Evolutionary conservation across 2,888 invertebrate genomes (phyloP), one percentile per base, ranked within the genome.

Genomic region (Nephrotoma appendiculata): DNA sequence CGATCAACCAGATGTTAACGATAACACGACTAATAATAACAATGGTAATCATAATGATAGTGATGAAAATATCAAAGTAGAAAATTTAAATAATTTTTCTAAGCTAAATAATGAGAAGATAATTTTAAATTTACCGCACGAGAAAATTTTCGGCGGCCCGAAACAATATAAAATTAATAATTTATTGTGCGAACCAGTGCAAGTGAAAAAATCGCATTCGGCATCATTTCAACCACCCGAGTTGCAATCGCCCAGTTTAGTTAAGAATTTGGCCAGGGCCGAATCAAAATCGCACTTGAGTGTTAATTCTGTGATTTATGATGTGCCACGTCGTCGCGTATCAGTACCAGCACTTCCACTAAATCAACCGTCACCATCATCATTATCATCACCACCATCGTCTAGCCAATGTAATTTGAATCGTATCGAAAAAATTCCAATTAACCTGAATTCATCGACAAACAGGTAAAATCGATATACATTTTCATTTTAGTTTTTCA

Each of bases 371-470:
- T 11, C 71, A 9, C 2, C 71, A 31, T 2, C 71, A 9, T 52
- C 52, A 15, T 31, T 31, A 7, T 31, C 6, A 5, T 11, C 71
- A 9, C 2, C 31, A 31, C 6, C 71, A 9, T 52, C 52, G 52
- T 31, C 71, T 71, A 71, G 71, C 31, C 31, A 31, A 4, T 71
- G 71, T 9, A 31, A 71, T 31, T 9, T 31, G 31, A 71, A 71
- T 71, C 71, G 31, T 4, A 19, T 71, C 31, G 71, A 71, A 71
- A 19, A 71, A 84, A 43, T 15, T 84, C 43, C 84, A 43, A 42
- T 84, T 84, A 84, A 84, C 84, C 84, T 84, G 42, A 43, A 84
- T 84, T 84, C 84, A 84, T 84, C 84, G 84, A 42, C 84, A 42
- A 84, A 42, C 43, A 84, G 83, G 84, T 84, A 84, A 42, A 84